A percentile compares a stretch with the other conserved stretches of the same genome.
Conservation (phyloP, 2,113 vertebrate genomes). For the Corynorhinus townsendii region DNA sequence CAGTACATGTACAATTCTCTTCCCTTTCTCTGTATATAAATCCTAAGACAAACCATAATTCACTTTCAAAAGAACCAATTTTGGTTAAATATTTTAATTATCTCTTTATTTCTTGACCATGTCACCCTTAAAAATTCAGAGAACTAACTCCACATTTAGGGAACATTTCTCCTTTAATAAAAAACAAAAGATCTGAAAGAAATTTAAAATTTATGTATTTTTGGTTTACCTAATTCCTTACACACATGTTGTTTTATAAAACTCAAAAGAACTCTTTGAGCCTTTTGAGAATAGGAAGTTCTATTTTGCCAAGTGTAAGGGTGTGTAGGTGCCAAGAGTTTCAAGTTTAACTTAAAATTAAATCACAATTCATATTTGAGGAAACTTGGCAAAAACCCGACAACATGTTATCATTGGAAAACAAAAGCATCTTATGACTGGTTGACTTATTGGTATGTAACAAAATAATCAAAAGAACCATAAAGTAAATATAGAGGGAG, state of each 20-base stretch:
- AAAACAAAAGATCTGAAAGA: constrained; percentile 32
- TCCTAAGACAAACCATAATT: not conserved
- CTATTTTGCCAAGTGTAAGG: constrained; percentile 25
- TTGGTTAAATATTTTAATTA: not conserved
- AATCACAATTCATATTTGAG: constrained; percentile 48
- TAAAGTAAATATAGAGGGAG: not conserved
- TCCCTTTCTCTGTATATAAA: not conserved
- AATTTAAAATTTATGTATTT: constrained; percentile 41
- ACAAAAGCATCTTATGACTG: constrained; percentile 18
- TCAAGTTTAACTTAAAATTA: constrained; percentile 56
- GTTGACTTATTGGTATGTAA: not conserved
- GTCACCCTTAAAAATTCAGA: constrained; percentile 10
- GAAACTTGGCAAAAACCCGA: constrained; percentile 33
- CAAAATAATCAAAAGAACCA: not conserved
- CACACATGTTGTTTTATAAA: constrained; percentile 52
- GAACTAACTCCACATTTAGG: constrained; percentile 3
- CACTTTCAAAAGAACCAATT: not conserved
- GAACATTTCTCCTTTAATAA: constrained; percentile 21
- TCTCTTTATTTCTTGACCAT: not conserved
- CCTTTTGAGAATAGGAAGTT: constrained; percentile 44
- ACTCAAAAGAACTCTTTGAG: constrained; percentile 28
- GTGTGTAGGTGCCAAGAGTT: constrained; percentile 29
- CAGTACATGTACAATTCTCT: not conserved
- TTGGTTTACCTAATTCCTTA: constrained; percentile 41
- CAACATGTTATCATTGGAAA: not conserved